These are phyloP conservation scores for Acanthoscelides obtectus DNA, from an alignment of 2,888 invertebrate genomes.

Conservation along the genomic window DNA sequence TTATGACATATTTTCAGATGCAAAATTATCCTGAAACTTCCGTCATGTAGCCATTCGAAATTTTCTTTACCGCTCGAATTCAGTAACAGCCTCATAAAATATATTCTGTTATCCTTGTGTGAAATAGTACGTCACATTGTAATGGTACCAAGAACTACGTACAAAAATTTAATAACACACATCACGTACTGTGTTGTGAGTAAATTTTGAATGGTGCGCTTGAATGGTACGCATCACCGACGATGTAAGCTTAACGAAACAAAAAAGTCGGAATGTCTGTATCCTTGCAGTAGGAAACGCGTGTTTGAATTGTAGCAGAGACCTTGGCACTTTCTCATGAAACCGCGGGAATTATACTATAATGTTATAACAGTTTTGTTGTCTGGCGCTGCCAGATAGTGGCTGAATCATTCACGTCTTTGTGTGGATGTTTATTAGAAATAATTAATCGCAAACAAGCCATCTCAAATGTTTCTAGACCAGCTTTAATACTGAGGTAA, in stretches of 20 bases:
- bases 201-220: background rate
- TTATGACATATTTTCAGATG: too few relatives aligned
- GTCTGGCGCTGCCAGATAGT: background rate
- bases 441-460: background rate
- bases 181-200: background rate
- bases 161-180: background rate
- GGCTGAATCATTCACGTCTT: background rate
- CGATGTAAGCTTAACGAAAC: background rate
- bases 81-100: too few relatives aligned
- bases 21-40: too few relatives aligned
- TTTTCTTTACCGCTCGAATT: too few relatives aligned
- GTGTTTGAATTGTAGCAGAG: background rate
- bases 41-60: too few relatives aligned
- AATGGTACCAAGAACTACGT: background rate
- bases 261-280: background rate
- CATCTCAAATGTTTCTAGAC: background rate
- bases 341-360: background rate
- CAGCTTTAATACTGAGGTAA: background rate
- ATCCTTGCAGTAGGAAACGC: background rate
- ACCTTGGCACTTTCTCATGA: background rate
- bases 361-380: background rate
- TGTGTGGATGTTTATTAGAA: background rate
- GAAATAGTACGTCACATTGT: too few relatives aligned
- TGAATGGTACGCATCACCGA: background rate
- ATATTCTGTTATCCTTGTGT: too few relatives aligned